phyloP scores from a whole-genome alignment of 1,140 invertebrate species.

The Tetramorium simillimum region DNA sequence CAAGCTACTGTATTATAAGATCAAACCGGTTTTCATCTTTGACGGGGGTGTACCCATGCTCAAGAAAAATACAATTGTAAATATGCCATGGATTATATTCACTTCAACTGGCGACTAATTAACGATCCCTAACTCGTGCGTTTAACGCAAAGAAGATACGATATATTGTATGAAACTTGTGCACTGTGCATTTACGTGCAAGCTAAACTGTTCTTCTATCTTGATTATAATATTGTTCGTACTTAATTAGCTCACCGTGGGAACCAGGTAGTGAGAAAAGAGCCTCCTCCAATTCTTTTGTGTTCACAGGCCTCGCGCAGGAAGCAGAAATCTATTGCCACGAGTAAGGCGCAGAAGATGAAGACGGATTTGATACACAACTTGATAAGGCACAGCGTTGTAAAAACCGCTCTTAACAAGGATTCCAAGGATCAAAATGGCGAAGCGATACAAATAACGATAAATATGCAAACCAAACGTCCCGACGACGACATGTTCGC shows the following conservation, averaged over 20 bases:
- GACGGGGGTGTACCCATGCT: conserved; percentile 97
- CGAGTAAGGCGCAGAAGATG: conserved; percentile 89
- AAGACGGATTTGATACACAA: conserved; percentile 91
- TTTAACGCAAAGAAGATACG: conserved; percentile 20
- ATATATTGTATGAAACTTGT: conserved; percentile 11
- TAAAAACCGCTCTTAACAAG: conserved; percentile 83
- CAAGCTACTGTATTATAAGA: conserved; percentile 97
- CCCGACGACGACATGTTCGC: conserved; percentile 88
- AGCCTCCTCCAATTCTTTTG: conserved; percentile 79
- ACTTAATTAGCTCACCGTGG: conserved; percentile 80
- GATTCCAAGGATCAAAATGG: conserved; percentile 48
- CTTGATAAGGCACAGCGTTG: conserved; percentile 86
- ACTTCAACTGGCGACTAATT: conserved; percentile 16
- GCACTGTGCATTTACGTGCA: conserved; percentile 18
- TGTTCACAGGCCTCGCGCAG: conserved; percentile 90
- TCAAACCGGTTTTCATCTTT: conserved; percentile 99
- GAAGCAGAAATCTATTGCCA: conserved; percentile 90
- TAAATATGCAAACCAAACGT: conserved; percentile 55
- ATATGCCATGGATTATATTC: conserved; percentile 69
- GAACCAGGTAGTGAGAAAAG: conserved; percentile 83
- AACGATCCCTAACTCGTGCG: conserved; percentile 12
- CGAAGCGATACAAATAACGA: conserved; percentile 23
- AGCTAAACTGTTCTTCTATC: conserved; percentile 75
- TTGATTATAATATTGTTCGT: conserved; percentile 81
- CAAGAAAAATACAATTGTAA: conserved; percentile 97